These are phyloP conservation scores for Plutella xylostella DNA, from an alignment of 2,888 invertebrate species.

Conservation along the genomic window DNA sequence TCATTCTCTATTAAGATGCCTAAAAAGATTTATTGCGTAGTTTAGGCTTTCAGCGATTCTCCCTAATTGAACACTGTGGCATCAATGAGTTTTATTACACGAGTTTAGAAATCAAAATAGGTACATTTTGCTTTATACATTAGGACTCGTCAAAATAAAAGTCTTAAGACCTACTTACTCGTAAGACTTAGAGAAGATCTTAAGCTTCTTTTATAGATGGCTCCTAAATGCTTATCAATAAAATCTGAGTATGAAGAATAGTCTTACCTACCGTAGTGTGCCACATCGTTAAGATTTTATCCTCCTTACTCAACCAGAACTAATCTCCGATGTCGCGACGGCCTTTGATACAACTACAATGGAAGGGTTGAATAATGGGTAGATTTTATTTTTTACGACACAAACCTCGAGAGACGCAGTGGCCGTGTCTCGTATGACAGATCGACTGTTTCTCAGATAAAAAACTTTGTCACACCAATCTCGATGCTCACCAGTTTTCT, in stretches of 20 bases:
- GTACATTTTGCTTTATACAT: too few relatives aligned
- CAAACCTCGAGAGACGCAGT: constrained; percentile 32
- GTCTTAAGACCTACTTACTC: too few relatives aligned
- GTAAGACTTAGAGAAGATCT: constrained; percentile 2
- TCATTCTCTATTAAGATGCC: not conserved
- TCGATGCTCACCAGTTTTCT: constrained; percentile 1
- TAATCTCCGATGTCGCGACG: constrained; percentile 41
- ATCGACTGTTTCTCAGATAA: constrained; percentile 27
- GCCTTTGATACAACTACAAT: constrained; percentile 36
- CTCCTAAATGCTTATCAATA: constrained; percentile 51
- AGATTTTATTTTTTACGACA: constrained; percentile 43
- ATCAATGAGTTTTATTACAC: too few relatives aligned
- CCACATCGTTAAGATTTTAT: constrained; percentile 65
- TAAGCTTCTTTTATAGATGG: constrained; percentile 47
- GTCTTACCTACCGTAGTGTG: constrained; percentile 39
- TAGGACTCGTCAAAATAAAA: too few relatives aligned
- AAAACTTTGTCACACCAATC: constrained; percentile 10
- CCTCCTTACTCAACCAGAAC: constrained; percentile 48
- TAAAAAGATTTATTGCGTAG: not conserved
- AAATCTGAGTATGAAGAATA: constrained; percentile 57
- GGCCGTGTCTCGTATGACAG: constrained; percentile 45
- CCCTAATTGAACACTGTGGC: too few relatives aligned
- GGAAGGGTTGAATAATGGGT: constrained; percentile 58
- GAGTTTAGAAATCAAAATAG: too few relatives aligned
- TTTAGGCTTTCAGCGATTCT: too few relatives aligned